phyloP scores from a whole-genome alignment of 2,113 vertebrate species.

The human (Homo sapiens) region GRCh38 chr1:18794501-18795000 shows the following conservation, averaged over 20 bases:
- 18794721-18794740: neutral
- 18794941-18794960: no score
- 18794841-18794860: neutral
- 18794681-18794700: neutral
- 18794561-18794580: no score
- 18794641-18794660: neutral
- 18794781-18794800: neutral
- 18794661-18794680: neutral
- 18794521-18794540: no score
- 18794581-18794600: neutral
- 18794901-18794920: neutral
- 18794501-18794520: neutral
- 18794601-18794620: neutral
- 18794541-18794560: neutral
- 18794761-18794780: neutral
- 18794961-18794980: neutral
- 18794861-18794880: neutral
- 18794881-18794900: neutral
- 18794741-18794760: neutral
- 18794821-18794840: neutral
- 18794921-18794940: neutral
- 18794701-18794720: constrained; percentile 7
- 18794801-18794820: neutral
- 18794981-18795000: neutral
- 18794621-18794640: neutral